Evolutionary conservation across 2,888 invertebrate genomes (phyloP).

Genomic region (Herminia tarsipennalis): DNA sequence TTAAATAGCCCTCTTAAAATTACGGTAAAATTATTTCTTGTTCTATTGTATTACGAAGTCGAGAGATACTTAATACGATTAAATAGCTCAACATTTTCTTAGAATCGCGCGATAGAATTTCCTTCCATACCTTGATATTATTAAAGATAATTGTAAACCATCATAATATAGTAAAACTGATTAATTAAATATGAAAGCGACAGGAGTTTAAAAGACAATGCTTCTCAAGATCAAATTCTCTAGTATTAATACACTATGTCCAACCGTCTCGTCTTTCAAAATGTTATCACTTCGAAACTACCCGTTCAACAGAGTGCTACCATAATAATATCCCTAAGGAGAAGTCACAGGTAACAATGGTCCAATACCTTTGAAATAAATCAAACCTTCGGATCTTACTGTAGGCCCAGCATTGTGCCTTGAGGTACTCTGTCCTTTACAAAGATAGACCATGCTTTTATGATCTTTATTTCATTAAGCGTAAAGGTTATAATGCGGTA

Average conservation of each 20-base stretch:
- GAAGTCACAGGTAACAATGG: constrained; percentile 47
- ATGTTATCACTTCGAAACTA: constrained; percentile 40
- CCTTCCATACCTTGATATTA: too few relatives aligned
- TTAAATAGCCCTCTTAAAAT: too few relatives aligned
- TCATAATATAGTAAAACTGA: too few relatives aligned
- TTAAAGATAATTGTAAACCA: too few relatives aligned
- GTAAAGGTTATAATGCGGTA: constrained; percentile 28
- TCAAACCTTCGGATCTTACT: constrained; percentile 42
- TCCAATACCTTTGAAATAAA: constrained; percentile 45
- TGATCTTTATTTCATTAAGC: constrained; percentile 5
- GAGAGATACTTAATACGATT: too few relatives aligned
- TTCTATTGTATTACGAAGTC: too few relatives aligned
- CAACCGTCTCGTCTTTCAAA: constrained; percentile 38
- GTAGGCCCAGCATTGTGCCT: constrained; percentile 28
- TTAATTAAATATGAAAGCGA: too few relatives aligned
- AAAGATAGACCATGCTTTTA: constrained; percentile 4
- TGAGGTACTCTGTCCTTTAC: constrained; percentile 4
- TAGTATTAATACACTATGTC: constrained; percentile 24
- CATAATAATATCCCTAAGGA: constrained; percentile 37
- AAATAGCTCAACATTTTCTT: too few relatives aligned
- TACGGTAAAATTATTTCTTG: too few relatives aligned
- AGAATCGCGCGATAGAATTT: too few relatives aligned
- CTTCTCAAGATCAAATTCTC: too few relatives aligned
- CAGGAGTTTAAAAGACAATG: too few relatives aligned
- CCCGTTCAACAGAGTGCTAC: constrained; percentile 38